Evolutionary conservation across 1,140 invertebrate species (phyloP), one percentile per base, ranked within the genome.

Genomic region (Saxidomus purpurata): DNA sequence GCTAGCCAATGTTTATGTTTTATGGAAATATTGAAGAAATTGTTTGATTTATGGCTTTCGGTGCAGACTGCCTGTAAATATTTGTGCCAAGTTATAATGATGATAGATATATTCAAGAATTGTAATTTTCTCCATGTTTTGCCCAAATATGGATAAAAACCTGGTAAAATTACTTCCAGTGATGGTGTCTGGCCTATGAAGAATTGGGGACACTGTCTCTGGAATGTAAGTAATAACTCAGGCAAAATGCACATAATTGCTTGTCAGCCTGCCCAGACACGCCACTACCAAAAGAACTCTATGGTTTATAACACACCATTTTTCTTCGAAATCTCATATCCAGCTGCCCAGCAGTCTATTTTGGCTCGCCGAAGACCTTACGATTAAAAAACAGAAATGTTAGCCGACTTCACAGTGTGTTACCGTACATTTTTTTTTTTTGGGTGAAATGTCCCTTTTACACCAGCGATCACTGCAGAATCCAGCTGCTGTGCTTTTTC

Each of bases 1-100:
- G 55, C 61, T 63, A 63, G 86, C 55, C 52, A 47, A 77, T 79
- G 86, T 81, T 59, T 88, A 81, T 81, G 40, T 88, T 85, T 88
- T 88, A 88, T 88, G 77, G 86, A 80, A 88, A 67, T 88, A 81
- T 88, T 88, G 76, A 88, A 88, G 86, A 88, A 88, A 88, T 49
- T 49, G 59, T 69, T 47, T 88, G 86, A 88, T 88, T 61, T 88
- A 81, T 79, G 76, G 43, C 28, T 25, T 55, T 61, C 25, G 13
- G 31, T 67, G 86, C 83, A 81, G 86, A 80, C 77, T 67, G 77
- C 52, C 52, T 80, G 77, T 80, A 88, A 88, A 88, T 88, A 77
- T 81, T 77, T 67, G 61, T 69, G 63, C 86, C 61, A 79, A 38
- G 9, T 67, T 80, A 34, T 88, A 88, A 88, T 88, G 77, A 81